Evolutionary conservation across 2,888 invertebrate genomes (phyloP).

Genomic region (Drosophila conformis): DNA sequence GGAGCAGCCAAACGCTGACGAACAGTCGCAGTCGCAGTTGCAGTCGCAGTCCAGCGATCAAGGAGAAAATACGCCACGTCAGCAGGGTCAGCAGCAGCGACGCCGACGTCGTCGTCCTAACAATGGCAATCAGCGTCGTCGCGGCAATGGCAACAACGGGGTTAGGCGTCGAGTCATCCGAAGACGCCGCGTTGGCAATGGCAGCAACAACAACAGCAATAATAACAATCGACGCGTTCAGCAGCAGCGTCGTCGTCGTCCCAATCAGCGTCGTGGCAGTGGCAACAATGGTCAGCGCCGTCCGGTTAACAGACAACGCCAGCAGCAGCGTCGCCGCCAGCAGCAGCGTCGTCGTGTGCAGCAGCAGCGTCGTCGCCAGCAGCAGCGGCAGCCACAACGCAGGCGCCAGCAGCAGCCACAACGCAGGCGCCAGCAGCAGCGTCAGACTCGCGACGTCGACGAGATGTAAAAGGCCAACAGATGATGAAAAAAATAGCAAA

Average conservation of each 20-base stretch:
- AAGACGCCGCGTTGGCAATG: slow-evolving; percentile 21
- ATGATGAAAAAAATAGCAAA: background rate
- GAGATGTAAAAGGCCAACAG: slow-evolving; percentile 8
- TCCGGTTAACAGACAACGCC: slow-evolving; percentile 40
- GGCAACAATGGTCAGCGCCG: slow-evolving; percentile 31
- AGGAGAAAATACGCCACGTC: slow-evolving; percentile 52
- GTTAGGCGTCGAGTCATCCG: background rate
- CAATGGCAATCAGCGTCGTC: slow-evolving; percentile 38
- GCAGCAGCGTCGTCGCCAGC: slow-evolving; percentile 31
- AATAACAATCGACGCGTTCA: slow-evolving; percentile 31
- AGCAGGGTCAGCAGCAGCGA: slow-evolving; percentile 40
- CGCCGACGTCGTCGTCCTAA: slow-evolving; percentile 40
- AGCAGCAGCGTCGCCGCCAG: slow-evolving; percentile 44
- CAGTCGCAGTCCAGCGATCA: background rate
- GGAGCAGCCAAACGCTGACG: background rate
- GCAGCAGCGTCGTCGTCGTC: slow-evolving; percentile 56
- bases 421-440: slow-evolving; percentile 39
- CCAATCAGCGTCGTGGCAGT: slow-evolving; percentile 39
- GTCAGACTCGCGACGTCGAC: slow-evolving; percentile 28
- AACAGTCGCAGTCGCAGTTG: slow-evolving; percentile 6
- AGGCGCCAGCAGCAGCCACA: slow-evolving; percentile 34
- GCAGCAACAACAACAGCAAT: slow-evolving; percentile 25
- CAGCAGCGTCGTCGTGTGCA: slow-evolving; percentile 42
- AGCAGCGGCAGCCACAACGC: slow-evolving; percentile 31
- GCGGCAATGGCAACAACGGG: slow-evolving; percentile 19